Evolutionary conservation across 2,113 vertebrate species (phyloP).

Genomic region (Epinephelus fuscoguttatus): DNA sequence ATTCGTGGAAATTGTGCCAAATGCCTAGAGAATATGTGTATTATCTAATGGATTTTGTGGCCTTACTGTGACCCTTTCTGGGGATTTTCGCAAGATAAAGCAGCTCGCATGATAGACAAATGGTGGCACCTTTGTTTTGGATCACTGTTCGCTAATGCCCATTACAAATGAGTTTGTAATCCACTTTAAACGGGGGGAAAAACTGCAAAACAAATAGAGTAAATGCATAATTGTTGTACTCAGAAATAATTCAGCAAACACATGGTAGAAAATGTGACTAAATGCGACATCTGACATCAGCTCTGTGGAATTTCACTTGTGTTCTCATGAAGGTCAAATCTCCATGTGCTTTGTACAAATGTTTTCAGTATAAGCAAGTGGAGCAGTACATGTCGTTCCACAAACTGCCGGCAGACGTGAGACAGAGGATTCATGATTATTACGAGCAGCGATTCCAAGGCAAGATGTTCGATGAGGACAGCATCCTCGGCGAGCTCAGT

Average conservation of each 20-base stretch:
- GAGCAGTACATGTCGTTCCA: conserved; percentile 99
- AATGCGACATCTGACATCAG: conserved; percentile 32
- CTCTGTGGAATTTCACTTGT: conserved; percentile 1
- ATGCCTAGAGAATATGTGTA: conserved; percentile 53
- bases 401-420: conserved; percentile 95
- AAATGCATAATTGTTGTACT: conserved; percentile 40
- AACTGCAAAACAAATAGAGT: conserved; percentile 38
- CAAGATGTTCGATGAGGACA: conserved; percentile 98
- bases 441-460: conserved; percentile 98
- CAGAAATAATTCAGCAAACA: conserved; percentile 46
- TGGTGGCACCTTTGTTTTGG: conserved; percentile 63
- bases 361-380: conserved; percentile 95
- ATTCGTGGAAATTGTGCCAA: conserved; percentile 43
- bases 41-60: conserved; percentile 69
- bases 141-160: conserved; percentile 68
- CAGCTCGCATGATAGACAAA: conserved; percentile 63
- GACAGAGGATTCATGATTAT: conserved; percentile 98
- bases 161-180: conserved; percentile 77
- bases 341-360: conserved; percentile 49
- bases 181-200: conserved; percentile 58
- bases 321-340: conserved; percentile 23
- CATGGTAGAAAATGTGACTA: conserved; percentile 63
- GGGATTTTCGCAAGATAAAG: conserved; percentile 75
- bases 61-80: conserved; percentile 52
- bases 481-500: conserved; percentile 95